Base-by-base conservation (phyloP, 2,113 vertebrate species). In the Rousettus leschenaultii region DNA sequence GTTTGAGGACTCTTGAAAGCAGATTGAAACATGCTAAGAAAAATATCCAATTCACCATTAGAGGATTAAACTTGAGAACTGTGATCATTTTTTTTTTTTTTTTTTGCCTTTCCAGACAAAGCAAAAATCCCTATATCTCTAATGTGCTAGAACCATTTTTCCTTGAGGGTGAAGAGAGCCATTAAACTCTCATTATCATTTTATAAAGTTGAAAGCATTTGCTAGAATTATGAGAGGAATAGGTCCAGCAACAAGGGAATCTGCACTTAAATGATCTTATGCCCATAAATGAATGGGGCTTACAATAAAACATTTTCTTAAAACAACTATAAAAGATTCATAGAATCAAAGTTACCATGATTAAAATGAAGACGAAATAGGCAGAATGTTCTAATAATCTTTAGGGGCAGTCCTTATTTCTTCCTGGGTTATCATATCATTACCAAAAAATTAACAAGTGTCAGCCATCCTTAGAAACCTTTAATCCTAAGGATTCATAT, bases 371-470 rank as follows among this genome's bases (percentile, higher is more conserved):
- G 77, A 18, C 68, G 90, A 85, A 96, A 85, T 9, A 75, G 66
- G 24, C 35, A 75, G 55, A 43, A 21, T 85, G n/a, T 85, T 87
- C 19, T 83, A 95, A 94, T 28, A 59, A 92, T 79, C 40, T 91
- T 95, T 86, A 84, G 65, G 26, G 55, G 86, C 51, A 82, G 43
- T 83, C 0, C 43, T 87, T 78, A 93, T 95, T 97, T 96, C 38
- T 45, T 91, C 68, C 35, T 83, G 53, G 74, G 14, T 28, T 57
- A 91, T 77, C 84, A 66, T 80, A 91, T 66, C 65, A 94, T 97
- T 95, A 95, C 95, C 96, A 91, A 93, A 92, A 95, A 63, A 21
- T 93, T 95, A 86, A 89, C 87, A 63, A 45, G 68, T 75, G 84
- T 74, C 79, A 93, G 35, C 55, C 24, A 89, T 80, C 68, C 73